phyloP scores from a whole-genome alignment of 2,888 invertebrate species.

The Tuberolachnus salignus region DNA sequence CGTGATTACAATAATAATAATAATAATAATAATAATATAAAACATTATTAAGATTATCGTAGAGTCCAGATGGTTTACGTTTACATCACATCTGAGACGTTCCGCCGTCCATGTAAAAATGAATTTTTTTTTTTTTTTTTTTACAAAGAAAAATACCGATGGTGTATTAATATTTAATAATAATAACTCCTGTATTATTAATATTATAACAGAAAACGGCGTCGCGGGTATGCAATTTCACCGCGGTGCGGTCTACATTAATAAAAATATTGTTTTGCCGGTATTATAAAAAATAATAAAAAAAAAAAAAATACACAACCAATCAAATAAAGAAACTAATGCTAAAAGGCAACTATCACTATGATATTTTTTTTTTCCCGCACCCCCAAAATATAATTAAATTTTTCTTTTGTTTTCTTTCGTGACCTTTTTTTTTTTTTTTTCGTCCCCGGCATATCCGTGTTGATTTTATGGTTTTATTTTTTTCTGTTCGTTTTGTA shows the following conservation, averaged over 20 bases:
- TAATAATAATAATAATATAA: background rate
- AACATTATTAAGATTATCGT: constrained; percentile 17
- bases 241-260: background rate
- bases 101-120: background rate
- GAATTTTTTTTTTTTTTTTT: background rate
- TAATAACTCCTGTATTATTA: too few relatives aligned
- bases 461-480: background rate
- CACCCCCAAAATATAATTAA: background rate
- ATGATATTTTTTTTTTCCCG: background rate
- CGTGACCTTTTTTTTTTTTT: background rate
- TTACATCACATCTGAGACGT: background rate
- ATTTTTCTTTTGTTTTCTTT: constrained; percentile 14
- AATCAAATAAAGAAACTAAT: background rate
- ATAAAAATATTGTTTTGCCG: too few relatives aligned
- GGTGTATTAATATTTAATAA: background rate
- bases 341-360: background rate
- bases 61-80: constrained; percentile 23
- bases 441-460: background rate
- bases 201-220: background rate
- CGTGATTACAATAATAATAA: background rate
- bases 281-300: too few relatives aligned
- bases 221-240: background rate
- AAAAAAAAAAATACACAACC: too few relatives aligned
- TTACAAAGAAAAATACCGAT: background rate
- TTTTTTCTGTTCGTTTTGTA: background rate